Base-by-base conservation (phyloP, 2,113 vertebrate genomes). In the Sebastes schlegelii region DNA sequence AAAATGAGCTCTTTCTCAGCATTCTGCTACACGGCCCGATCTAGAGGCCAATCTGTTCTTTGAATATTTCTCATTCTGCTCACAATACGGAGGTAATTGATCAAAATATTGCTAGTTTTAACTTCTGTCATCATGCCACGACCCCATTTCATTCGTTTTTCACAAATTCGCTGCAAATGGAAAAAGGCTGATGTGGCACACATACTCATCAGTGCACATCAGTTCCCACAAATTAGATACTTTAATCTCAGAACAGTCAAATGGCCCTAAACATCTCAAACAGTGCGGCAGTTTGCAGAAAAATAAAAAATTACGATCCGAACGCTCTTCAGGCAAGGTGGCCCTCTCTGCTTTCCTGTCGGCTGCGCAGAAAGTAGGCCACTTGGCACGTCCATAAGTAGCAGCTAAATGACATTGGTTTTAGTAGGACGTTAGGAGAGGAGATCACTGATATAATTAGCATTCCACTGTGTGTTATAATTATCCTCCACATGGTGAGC, bases 361-460 rank as follows among this genome's bases (percentile, higher is more conserved):
- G 74, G 52, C 77, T 68, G 68, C 58, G 76, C 73, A 81, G 80
- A 48, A 95, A 94, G 74, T 93, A 88, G 93, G 93, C 62, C 90
- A 78, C 81, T 76, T 43, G 51, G 62, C 80, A 82, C 45, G 14
- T 86, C 85, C 85, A 81, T 77, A 84, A 92, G 86, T 83, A 82
- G 83, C 85, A 87, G 77, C 92, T 72, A 70, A 87, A 91, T 93
- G 92, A 95, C 92, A 92, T 91, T 93, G 92, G 91, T 86, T 94
- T 95, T 95, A 94, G 79, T 93, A 92, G 93, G 93, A 93, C 93
- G 58, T 85, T 82, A 71, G 85, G 73, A 83, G 89, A 82, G 83
- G 82, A 85, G 90, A 91, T 91, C 84, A 70, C n/a, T 84, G 89
- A 84, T 92, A 94, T 92, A 95, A 94, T 95, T 95, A 95, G 92